Evolutionary conservation across 2,888 invertebrate genomes (phyloP), one percentile per base, ranked within the genome.

Genomic region (Leucophenga maculata): DNA sequence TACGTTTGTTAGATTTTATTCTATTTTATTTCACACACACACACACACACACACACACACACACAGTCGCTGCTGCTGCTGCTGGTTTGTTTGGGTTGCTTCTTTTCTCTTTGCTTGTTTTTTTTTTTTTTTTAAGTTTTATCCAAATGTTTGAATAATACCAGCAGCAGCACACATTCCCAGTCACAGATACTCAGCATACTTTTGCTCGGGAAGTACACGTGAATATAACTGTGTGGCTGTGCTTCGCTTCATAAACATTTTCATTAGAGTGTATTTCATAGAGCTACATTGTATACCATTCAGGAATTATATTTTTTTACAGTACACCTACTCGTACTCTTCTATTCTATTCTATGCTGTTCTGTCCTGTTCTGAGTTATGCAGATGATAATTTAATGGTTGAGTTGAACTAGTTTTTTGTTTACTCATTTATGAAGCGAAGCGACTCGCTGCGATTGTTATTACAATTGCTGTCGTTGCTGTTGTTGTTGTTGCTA

Each of bases 341-440:
- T n/a, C n/a, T n/a, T n/a, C n/a, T n/a, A 8, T 32, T 32, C 32
- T 32, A 3, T 32, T 32, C 32, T 6, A 8, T 32, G 3, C 32
- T 6, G 32, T 32, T 32, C 32, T 32, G 32, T 32, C 8, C 32
- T 3, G 60, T 60, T 60, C 48, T 16, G 48, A 48, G 6, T 48
- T 48, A 48, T 18, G 39, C 18, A n/a, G 39, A 60, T 60, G 39
- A 60, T 39, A 60, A 60, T 60, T 60, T 60, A 60, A 60, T 60
- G 39, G 39, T 60, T 60, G 60, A 60, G 60, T 60, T 60, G 32
- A 39, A 32, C 60, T 60, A 60, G 60, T 60, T 60, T 59, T 60
- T 60, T 60, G 60, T 60, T 60, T 60, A 60, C 39, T 22, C 22
- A 2, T 32, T 32, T 32, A 32, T 48, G 48, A 13, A n/a, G 48